These are phyloP conservation scores for Rhinopithecus roxellana DNA, from an alignment of 2,113 vertebrate species.

Conservation along the genomic window DNA sequence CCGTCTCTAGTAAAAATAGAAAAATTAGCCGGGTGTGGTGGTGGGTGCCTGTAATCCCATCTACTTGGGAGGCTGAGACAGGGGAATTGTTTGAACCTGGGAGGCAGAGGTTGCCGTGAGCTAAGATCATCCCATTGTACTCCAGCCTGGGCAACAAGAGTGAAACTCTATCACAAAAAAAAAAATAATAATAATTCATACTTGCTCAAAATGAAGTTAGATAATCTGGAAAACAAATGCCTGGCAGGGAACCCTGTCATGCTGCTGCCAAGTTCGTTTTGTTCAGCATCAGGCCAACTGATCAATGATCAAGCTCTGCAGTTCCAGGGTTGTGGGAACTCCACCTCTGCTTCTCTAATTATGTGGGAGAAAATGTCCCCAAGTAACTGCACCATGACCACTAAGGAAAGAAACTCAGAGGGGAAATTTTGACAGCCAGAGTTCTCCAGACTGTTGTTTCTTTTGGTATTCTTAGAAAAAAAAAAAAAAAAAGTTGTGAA, in stretches of 20 bases:
- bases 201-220: background rate
- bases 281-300: rapidly evolving
- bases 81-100: too few relatives aligned
- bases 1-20: too few relatives aligned
- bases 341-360: background rate
- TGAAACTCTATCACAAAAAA: too few relatives aligned
- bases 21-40: too few relatives aligned
- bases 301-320: background rate
- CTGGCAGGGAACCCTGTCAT: rapidly evolving
- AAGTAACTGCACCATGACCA: rapidly evolving
- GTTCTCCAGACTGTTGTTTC: background rate
- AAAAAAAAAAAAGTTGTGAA: background rate
- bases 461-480: background rate
- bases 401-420: background rate
- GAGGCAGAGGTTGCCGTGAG: too few relatives aligned
- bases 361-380: rapidly evolving
- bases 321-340: background rate
- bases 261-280: rapidly evolving
- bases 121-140: too few relatives aligned
- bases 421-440: background rate
- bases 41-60: too few relatives aligned
- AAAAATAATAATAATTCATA: background rate
- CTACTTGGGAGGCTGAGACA: too few relatives aligned
- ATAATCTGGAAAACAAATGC: background rate
- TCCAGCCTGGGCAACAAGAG: too few relatives aligned